These are phyloP conservation scores for Artemia sinica DNA, from an alignment of 2,888 invertebrate genomes.

Conservation along the genomic window DNA sequence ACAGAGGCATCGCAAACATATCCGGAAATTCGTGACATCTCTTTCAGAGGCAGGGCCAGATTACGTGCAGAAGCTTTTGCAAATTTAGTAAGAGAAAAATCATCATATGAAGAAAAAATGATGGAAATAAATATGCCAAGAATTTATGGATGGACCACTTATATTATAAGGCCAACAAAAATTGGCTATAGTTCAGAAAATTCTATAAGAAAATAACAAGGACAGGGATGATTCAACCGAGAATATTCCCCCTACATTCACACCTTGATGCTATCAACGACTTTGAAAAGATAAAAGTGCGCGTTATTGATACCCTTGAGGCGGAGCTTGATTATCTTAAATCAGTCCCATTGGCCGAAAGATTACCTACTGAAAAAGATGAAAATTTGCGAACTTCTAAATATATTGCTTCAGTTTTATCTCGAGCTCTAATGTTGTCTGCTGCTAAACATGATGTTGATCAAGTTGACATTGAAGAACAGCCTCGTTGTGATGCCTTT, in stretches of 20 bases:
- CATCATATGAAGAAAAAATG: constrained; percentile 51
- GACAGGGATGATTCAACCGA: constrained; percentile 41
- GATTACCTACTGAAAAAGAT: background rate
- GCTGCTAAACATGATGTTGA: constrained; percentile 21
- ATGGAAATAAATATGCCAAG: constrained; percentile 62
- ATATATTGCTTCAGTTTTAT: constrained; percentile 7
- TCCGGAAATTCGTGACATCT: constrained; percentile 46
- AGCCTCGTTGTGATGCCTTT: constrained; percentile 64
- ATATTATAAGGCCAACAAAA: constrained; percentile 42
- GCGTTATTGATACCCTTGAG: constrained; percentile 5
- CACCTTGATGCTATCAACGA: background rate
- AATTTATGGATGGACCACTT: constrained; percentile 56
- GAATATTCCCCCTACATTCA: background rate
- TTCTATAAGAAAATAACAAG: constrained; percentile 57
- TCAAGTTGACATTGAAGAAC: constrained; percentile 46
- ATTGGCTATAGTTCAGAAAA: constrained; percentile 47
- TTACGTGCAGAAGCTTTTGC: background rate
- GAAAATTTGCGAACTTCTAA: background rate
- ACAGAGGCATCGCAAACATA: constrained; percentile 30
- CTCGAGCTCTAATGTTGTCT: constrained; percentile 12
- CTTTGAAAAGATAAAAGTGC: constrained; percentile 8
- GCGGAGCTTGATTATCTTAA: constrained; percentile 7
- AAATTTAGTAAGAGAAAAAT: background rate
- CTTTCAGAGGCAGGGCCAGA: constrained; percentile 32
- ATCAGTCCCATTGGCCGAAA: background rate